Conservation (phyloP, 2,113 vertebrate species). For the Grantiella picta region DNA sequence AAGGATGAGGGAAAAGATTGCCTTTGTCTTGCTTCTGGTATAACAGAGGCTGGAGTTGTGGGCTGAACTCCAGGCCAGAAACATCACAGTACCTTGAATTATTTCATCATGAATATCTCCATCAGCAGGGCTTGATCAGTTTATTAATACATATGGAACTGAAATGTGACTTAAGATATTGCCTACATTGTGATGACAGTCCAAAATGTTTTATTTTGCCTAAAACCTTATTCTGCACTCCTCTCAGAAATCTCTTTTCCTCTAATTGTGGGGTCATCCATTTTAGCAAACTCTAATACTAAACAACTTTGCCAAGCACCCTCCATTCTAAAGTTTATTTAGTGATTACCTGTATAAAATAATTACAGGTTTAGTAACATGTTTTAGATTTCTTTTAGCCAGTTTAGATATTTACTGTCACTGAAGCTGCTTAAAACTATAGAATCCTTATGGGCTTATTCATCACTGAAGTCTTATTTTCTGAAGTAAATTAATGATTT, state of each 20-base stretch:
- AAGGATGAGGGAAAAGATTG: not conserved
- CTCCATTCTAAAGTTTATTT: constrained; percentile 31
- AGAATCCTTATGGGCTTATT: constrained; percentile 61
- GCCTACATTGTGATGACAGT: not conserved
- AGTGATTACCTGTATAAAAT: constrained; percentile 26
- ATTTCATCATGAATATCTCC: not conserved
- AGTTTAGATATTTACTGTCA: constrained; percentile 34
- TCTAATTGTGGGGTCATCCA: not conserved
- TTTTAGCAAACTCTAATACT: not conserved
- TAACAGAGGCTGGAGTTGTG: not conserved
- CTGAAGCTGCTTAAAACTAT: constrained; percentile 50
- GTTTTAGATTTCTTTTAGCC: constrained; percentile 32
- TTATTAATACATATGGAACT: not conserved
- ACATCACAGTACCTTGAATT: not conserved
- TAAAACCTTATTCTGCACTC: not conserved
- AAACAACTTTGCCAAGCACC: constrained; percentile 6
- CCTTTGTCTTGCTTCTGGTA: not conserved
- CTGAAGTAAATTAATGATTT: constrained; percentile 75
- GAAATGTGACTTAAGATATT: not conserved
- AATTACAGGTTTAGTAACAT: constrained; percentile 24
- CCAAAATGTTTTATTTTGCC: not conserved
- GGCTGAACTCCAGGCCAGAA: not conserved
- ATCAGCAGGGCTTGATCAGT: not conserved
- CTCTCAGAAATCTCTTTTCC: not conserved
- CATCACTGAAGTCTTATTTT: constrained; percentile 69